Conservation (phyloP, 2,888 invertebrate species). For the Panorpa germanica region DNA sequence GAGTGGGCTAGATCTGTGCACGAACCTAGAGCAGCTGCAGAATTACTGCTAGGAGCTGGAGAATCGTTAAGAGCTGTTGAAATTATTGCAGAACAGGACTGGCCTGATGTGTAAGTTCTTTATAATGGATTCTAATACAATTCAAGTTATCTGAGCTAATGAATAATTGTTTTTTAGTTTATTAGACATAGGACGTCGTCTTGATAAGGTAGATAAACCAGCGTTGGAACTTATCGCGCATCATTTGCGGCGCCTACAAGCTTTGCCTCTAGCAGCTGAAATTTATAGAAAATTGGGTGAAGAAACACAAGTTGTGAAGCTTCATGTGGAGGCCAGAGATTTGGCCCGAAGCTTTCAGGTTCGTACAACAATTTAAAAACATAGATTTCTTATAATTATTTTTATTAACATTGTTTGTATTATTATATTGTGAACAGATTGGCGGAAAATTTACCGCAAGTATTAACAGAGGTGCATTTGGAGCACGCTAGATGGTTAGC, state of each 20-base stretch:
- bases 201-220: slow-evolving; percentile 68
- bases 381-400: too few relatives aligned
- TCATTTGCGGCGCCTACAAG: slow-evolving; percentile 46
- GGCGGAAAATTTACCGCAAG: slow-evolving; percentile 70
- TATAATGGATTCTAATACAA: slow-evolving; percentile 18
- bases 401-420: too few relatives aligned
- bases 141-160: slow-evolving; percentile 1
- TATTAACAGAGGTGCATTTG: slow-evolving; percentile 73
- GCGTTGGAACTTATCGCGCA: slow-evolving; percentile 56
- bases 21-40: slow-evolving; percentile 87
- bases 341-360: slow-evolving; percentile 94
- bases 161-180: slow-evolving; percentile 33
- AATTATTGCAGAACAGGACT: slow-evolving; percentile 81
- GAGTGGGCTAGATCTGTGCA: slow-evolving; percentile 95
- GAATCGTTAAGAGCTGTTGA: slow-evolving; percentile 79
- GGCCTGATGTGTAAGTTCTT: slow-evolving; percentile 66
- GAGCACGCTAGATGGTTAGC: slow-evolving; percentile 94
- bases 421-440: too few relatives aligned
- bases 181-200: slow-evolving; percentile 69
- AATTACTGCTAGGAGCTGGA: slow-evolving; percentile 88
- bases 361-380: too few relatives aligned
- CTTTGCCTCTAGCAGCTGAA: slow-evolving; percentile 70
- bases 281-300: slow-evolving; percentile 72
- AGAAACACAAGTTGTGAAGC: slow-evolving; percentile 37
- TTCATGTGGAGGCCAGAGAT: slow-evolving; percentile 70